Evolutionary conservation across 2,888 invertebrate species (phyloP).

Genomic region (Hirtodrosophila cameraria): DNA sequence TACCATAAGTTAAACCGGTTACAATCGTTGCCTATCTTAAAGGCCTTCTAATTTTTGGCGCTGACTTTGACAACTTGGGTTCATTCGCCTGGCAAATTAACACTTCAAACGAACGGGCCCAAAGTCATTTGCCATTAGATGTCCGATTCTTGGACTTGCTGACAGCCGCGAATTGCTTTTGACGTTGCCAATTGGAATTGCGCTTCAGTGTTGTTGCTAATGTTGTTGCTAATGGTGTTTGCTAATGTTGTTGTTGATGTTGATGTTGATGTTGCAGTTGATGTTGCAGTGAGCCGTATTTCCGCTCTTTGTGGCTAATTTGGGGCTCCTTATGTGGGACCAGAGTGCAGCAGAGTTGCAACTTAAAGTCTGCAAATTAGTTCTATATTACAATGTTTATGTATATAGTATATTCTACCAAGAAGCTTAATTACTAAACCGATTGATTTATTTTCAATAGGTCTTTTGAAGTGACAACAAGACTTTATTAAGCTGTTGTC

Average conservation of each 20-base stretch:
- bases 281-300: slow-evolving; percentile 41
- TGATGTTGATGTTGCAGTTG: slow-evolving; percentile 3
- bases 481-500: no score
- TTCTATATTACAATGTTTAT: no score
- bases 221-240: slow-evolving; percentile 47
- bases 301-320: slow-evolving; percentile 69
- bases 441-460: no score
- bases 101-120: slow-evolving; percentile 58
- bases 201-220: slow-evolving; percentile 37
- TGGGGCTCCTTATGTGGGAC: slow-evolving; percentile 46
- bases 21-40: slow-evolving; percentile 28
- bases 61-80: slow-evolving; percentile 54
- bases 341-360: slow-evolving; percentile 2
- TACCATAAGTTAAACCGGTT: slow-evolving; percentile 20
- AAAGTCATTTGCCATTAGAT: slow-evolving; percentile 72
- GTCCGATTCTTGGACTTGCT: slow-evolving; percentile 52
- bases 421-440: no score
- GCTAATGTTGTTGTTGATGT: slow-evolving; percentile 19
- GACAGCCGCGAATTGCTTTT: slow-evolving; percentile 58
- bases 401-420: no score
- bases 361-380: not conserved
- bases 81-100: slow-evolving; percentile 63
- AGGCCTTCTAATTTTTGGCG: slow-evolving; percentile 46
- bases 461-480: no score
- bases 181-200: slow-evolving; percentile 44